Base-by-base conservation (phyloP, 2,888 invertebrate genomes). In the Patella depressa region DNA sequence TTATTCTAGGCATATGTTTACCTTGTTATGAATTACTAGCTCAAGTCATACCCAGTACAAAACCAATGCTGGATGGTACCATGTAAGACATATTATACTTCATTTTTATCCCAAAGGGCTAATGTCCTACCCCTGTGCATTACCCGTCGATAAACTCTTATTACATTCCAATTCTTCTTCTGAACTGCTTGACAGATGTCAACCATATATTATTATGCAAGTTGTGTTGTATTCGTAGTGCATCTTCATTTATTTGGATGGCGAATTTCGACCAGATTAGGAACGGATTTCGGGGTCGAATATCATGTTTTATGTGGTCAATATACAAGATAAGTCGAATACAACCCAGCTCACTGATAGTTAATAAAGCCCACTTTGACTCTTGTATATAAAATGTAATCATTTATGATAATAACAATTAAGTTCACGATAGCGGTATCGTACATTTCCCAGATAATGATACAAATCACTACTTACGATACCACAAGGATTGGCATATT, bases 1-100 rank as follows among this genome's bases (percentile, higher is more conserved):
- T 96, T 89, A 92, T 96, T 78, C 94, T 93, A 80, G 95, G 95
- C 73, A 96, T 96, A 81, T 96, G 96, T 90, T 92, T 96, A 70
- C 96, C 96, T 0, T 96, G 96, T 90, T 96, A 96, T 89, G 93
- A 93, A 24, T 92, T 96, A 74, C 92, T 96, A 72, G 91, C 93
- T 74, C 92, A 93, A 79, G 92, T 96, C 34, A 92, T 96, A 72
- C 96, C 96, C 0, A 87, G 87, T 84, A 95, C 96, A 0, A 93
- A 93, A 84, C 94, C 95, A 0, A 93, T 96, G 92, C 92, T 95
- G 74, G 93, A 94, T 12, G 95, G 95, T 92, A 94, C 95, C 90
- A 83, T 83, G 92, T 92, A 85, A 87, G 90, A 88, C 73, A 24
- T 34, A 59, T 55, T 75, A 34, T 53, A 45, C 29, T 45, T 45